Base-by-base conservation (phyloP, 2,888 invertebrate genomes). In the Scaptomyza cyrtandrae region DNA sequence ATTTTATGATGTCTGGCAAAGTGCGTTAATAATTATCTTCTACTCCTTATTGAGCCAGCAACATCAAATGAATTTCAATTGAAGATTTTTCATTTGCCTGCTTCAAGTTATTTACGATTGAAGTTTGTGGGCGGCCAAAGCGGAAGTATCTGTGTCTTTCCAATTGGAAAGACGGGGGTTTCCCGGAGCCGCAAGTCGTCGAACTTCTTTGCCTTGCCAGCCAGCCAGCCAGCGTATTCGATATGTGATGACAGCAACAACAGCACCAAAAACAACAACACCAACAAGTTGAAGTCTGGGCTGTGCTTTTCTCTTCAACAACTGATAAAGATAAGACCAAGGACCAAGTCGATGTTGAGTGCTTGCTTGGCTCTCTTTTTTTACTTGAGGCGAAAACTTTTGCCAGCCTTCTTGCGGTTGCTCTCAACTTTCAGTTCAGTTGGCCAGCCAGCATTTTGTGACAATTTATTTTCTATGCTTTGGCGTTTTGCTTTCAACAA, bases 391-490 rank as follows among this genome's bases (percentile, higher is more conserved):
- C 67, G 71, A 84, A 87, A 85, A 80, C 73, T 80, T 63, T 82
- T 85, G 66, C 52, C 56, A 67, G 75, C 63, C 66, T 71, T 68
- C 10, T 37, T 78, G 78, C 75, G 72, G 68, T 79, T 67, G 57
- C 61, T 54, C 65, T 50, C 19, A n/a, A 24, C 19, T 24, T 35
- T 19, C 60, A 61, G 43, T 74, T 76, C 19, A 19, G n/a, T n/a
- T n/a, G n/a, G 71, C 79, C 67, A 68, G 75, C 33, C 33, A 69
- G 75, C 73, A 78, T 88, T 87, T 86, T 83, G 87, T 85, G 85
- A 87, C 86, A 87, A 85, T 86, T 87, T 86, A 83, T 86, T 87
- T 86, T 80, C 83, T 70, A 72, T 84, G 83, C 81, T 83, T 84
- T 84, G 84, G 81, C 77, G 68, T 84, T 84, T 87, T 87, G 85